A percentile compares a stretch with the other conserved stretches of the same genome.
Evolutionary conservation across 1,140 invertebrate genomes (phyloP).

Genomic region (Helicoverpa armigera): DNA sequence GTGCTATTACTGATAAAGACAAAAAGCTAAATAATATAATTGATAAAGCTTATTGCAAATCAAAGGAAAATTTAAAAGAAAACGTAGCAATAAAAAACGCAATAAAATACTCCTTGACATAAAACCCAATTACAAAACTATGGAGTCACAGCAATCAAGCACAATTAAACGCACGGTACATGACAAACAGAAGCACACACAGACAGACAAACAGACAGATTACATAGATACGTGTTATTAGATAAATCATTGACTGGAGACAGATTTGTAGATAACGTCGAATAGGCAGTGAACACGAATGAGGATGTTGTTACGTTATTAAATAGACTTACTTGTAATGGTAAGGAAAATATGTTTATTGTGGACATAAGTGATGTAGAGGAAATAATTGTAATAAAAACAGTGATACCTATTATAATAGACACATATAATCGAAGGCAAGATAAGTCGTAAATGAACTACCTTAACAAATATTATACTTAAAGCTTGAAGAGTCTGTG

Average conservation of each 20-base stretch:
- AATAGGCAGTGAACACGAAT: constrained; percentile 11
- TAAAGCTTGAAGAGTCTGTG: no score
- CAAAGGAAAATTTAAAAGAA: neutral
- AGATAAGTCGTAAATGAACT: no score
- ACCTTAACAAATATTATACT: no score
- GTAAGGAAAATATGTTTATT: constrained; percentile 11
- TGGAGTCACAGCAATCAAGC: constrained; percentile 30
- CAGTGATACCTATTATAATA: neutral
- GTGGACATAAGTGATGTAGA: neutral
- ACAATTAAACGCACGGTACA: constrained; percentile 36
- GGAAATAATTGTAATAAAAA: neutral
- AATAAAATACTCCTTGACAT: constrained; percentile 31
- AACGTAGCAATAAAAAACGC: neutral
- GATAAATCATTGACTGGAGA: constrained; percentile 29
- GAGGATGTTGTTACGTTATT: constrained; percentile 34
- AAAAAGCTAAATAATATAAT: no score
- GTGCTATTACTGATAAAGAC: no score
- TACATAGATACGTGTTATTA: constrained; percentile 33
- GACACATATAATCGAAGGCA: no score
- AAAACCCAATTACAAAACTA: constrained; percentile 35
- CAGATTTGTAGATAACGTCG: constrained; percentile 14
- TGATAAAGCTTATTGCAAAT: neutral
- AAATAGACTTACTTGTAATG: constrained; percentile 8
- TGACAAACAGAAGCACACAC: constrained; percentile 18
- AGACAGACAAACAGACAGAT: neutral